A percentile compares a stretch with the other conserved stretches of the same genome.
Conservation (phyloP, 1,140 invertebrate genomes). For the Drosophila parvula region DNA sequence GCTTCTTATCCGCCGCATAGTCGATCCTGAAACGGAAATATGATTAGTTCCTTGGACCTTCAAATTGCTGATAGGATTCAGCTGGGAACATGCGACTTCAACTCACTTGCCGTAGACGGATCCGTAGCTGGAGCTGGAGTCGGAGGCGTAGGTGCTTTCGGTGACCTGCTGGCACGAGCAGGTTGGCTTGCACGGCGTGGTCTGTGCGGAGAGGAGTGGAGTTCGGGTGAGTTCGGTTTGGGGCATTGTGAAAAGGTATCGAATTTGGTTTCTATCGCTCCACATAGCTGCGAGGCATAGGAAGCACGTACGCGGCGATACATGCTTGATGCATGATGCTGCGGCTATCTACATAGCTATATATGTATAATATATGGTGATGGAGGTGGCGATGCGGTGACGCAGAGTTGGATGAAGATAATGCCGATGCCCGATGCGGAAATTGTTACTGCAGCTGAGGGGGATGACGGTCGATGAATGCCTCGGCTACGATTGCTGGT, state of each 20-base stretch:
- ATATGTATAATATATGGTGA: slow-evolving; percentile 9
- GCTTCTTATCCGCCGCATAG: slow-evolving; percentile 47
- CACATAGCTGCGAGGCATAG: slow-evolving; percentile 39
- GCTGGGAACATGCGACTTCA: background rate
- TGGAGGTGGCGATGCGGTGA: slow-evolving; percentile 34
- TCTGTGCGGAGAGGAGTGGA: slow-evolving; percentile 57
- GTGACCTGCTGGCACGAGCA: slow-evolving; percentile 52
- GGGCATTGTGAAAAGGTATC: slow-evolving; percentile 46
- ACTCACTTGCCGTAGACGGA: slow-evolving; percentile 61
- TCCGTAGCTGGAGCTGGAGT: slow-evolving; percentile 27
- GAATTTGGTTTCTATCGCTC: slow-evolving; percentile 53
- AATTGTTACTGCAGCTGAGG: slow-evolving; percentile 37
- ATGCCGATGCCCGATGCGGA: slow-evolving; percentile 37
- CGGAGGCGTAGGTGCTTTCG: slow-evolving; percentile 61
- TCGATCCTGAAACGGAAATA: slow-evolving; percentile 34
- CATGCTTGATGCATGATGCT: slow-evolving; percentile 21
- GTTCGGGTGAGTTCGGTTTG: slow-evolving; percentile 46
- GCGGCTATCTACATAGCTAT: background rate
- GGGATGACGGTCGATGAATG: slow-evolving; percentile 32
- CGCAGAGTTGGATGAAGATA: slow-evolving; percentile 41
- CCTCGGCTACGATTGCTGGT: slow-evolving; percentile 13
- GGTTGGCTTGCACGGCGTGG: slow-evolving; percentile 69
- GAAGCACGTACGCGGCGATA: slow-evolving; percentile 71
- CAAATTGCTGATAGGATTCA: too few species aligned
- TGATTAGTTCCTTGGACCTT: background rate